phyloP scores from a whole-genome alignment of 2,888 invertebrate species.

The Lamellibrachia columna region DNA sequence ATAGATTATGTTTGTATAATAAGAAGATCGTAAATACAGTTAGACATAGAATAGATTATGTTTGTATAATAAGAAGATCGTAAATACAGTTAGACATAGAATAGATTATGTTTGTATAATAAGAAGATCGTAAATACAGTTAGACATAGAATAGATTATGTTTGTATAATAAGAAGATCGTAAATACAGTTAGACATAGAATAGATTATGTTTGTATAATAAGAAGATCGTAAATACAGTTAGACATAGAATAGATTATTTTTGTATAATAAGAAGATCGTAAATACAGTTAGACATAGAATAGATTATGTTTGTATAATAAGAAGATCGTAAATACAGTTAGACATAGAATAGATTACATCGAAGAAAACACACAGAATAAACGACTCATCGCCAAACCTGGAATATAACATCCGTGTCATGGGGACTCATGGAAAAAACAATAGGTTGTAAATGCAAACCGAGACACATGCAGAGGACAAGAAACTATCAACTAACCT shows the following conservation, averaged over 20 bases:
- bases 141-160: not conserved
- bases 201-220: no score
- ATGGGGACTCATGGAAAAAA: not conserved
- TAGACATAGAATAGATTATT: not conserved
- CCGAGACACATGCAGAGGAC: no score
- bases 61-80: no score
- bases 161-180: no score
- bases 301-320: not conserved
- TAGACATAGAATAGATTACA: not conserved
- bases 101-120: not conserved
- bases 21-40: not conserved
- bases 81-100: not conserved
- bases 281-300: not conserved
- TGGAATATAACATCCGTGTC: not conserved
- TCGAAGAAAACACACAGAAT: not conserved
- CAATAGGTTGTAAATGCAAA: not conserved
- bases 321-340: not conserved
- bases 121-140: not conserved
- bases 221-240: not conserved
- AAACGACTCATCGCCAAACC: not conserved
- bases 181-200: not conserved
- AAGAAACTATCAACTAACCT: slow-evolving; percentile 75
- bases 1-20: not conserved
- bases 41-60: not conserved
- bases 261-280: no score